Conservation (phyloP, 2,797 vertebrate genomes). For the Taenioides sp. region DNA sequence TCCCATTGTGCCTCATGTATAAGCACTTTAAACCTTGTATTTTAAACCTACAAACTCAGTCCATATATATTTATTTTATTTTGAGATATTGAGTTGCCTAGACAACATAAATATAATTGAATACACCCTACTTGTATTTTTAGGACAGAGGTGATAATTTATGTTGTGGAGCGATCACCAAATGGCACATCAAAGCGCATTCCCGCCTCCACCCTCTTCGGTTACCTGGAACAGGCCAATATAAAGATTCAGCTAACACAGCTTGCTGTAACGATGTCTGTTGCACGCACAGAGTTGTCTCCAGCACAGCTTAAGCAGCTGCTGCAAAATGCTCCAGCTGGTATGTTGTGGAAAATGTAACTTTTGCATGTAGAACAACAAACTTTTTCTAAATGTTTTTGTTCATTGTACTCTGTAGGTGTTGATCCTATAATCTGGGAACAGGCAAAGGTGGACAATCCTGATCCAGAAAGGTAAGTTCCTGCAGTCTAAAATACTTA, state of each 20-base stretch:
- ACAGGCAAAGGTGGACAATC: slow-evolving; percentile 98
- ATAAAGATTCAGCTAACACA: slow-evolving; percentile 88
- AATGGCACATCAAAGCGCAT: slow-evolving; percentile 95
- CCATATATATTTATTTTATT: too few relatives aligned
- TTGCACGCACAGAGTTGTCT: slow-evolving; percentile 89
- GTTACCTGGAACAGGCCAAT: slow-evolving; percentile 88
- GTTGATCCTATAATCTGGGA: slow-evolving; percentile 99
- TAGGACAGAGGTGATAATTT: slow-evolving; percentile 94
- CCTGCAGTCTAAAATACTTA: not conserved
- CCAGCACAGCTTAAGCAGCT: slow-evolving; percentile 93
- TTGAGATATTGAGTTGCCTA: not conserved
- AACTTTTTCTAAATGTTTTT: not conserved
- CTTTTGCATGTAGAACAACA: not conserved
- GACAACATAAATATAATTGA: not conserved
- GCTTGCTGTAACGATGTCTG: slow-evolving; percentile 86
- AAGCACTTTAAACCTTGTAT: too few relatives aligned
- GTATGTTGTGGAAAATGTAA: slow-evolving; percentile 55
- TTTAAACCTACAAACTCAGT: too few relatives aligned
- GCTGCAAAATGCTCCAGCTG: slow-evolving; percentile 91
- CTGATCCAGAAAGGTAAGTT: slow-evolving; percentile 94
- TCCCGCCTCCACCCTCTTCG: slow-evolving; percentile 83
- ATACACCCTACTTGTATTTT: not conserved
- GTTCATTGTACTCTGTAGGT: slow-evolving; percentile 70
- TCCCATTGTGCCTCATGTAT: too few relatives aligned
- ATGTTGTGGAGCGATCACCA: slow-evolving; percentile 91